phyloP scores from a whole-genome alignment of 2,113 vertebrate species.

The Forbesichthys papilliferus region DNA sequence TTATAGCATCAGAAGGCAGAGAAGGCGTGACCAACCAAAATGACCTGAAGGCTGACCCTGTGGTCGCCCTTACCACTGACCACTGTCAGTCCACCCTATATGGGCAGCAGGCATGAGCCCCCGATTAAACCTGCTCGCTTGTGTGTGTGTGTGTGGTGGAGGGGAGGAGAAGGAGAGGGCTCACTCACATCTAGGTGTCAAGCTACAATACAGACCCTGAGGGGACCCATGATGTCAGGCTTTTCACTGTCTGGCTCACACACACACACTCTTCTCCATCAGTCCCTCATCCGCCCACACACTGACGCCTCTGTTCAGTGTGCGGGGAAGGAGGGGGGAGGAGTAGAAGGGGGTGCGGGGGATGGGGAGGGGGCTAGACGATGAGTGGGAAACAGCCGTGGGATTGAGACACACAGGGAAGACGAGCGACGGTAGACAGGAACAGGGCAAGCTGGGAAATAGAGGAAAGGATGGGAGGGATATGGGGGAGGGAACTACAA shows the following conservation, averaged over 20 bases:
- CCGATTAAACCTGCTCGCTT: neutral
- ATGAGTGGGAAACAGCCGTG: neutral
- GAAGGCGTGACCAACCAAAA: too few species aligned
- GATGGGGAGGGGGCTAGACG: conserved; percentile 9
- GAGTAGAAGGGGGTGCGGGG: conserved; percentile 8
- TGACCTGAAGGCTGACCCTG: too few species aligned
- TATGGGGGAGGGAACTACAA: neutral
- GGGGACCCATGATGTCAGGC: conserved; percentile 24
- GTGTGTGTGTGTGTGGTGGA: too few species aligned
- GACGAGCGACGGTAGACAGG: conserved; percentile 3
- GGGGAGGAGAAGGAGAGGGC: neutral
- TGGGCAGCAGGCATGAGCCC: neutral
- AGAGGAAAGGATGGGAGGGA: neutral
- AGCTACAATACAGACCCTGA: conserved; percentile 19
- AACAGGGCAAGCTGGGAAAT: conserved; percentile 14
- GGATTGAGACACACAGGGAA: conserved; percentile 26
- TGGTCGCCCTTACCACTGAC: too few species aligned
- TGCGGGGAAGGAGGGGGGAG: conserved; percentile 44
- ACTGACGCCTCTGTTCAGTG: conserved; percentile 72
- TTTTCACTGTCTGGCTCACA: neutral
- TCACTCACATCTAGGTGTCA: too few species aligned
- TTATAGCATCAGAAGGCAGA: too few species aligned
- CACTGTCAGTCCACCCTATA: too few species aligned
- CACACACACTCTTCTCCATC: conserved; percentile 33
- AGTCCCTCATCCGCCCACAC: conserved; percentile 47